These are phyloP conservation scores for Axea sp. DNA, from an alignment of 2,888 invertebrate genomes.

Conservation along the genomic window DNA sequence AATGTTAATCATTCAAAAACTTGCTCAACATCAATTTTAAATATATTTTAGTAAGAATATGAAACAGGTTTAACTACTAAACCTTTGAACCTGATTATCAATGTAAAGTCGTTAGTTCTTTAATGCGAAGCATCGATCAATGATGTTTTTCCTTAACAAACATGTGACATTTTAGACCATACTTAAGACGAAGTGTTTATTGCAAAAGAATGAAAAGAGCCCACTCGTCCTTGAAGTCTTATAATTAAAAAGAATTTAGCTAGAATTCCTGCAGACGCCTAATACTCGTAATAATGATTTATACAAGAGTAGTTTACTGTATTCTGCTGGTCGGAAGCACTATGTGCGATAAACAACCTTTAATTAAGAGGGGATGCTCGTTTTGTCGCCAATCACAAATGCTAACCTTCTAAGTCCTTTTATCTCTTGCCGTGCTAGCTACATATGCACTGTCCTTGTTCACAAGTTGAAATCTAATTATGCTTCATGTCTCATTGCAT, in stretches of 20 bases:
- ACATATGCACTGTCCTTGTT: slow-evolving; percentile 29
- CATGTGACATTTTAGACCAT: slow-evolving; percentile 3
- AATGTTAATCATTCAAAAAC: no score
- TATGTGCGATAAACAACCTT: slow-evolving; percentile 38
- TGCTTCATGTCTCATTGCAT: slow-evolving; percentile 45
- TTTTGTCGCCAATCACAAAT: slow-evolving; percentile 44
- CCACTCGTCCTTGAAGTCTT: slow-evolving; percentile 15
- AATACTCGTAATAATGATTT: slow-evolving; percentile 28
- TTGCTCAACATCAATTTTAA: no score
- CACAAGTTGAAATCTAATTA: slow-evolving; percentile 52
- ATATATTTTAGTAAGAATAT: background rate
- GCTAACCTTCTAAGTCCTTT: slow-evolving; percentile 18
- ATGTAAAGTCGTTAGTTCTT: slow-evolving; percentile 20
- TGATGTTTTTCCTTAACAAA: slow-evolving; percentile 22
- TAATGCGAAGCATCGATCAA: slow-evolving; percentile 4
- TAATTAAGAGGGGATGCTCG: slow-evolving; percentile 36
- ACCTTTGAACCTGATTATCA: no score
- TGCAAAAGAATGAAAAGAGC: slow-evolving; percentile 5
- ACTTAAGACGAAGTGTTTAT: no score
- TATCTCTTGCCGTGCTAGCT: slow-evolving; percentile 1
- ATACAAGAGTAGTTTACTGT: slow-evolving; percentile 3
- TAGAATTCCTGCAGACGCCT: slow-evolving; percentile 7
- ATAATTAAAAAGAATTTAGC: slow-evolving; percentile 40
- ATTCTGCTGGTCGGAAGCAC: slow-evolving; percentile 10
- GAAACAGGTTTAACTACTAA: slow-evolving; percentile 2